Base-by-base conservation (phyloP, 2,888 invertebrate species). In the Biston betularia region DNA sequence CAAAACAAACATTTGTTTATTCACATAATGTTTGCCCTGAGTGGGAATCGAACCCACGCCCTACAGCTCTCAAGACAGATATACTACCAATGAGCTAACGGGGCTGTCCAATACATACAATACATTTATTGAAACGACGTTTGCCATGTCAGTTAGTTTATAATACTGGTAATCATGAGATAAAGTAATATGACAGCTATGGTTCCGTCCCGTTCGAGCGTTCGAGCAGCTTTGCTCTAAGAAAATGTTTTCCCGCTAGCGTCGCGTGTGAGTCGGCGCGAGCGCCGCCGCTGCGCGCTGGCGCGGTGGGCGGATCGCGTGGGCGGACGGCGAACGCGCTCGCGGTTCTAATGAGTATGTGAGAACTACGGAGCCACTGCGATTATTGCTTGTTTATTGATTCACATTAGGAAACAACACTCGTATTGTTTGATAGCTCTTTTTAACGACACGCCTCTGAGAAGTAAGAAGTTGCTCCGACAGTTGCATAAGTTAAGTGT, bases 361-460 rank as follows among this genome's bases (percentile, higher is more conserved):
- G 65, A 50, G 65, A 65, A 52, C 50, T 56, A 40, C 33, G 50
- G 15, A 42, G 46, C 54, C 54, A 38, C 42, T 56, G 45, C 55
- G 49, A 45, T 68, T 42, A 62, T 57, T 66, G 40, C 53, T 48
- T 58, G 57, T 62, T 66, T 62, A 62, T 56, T 46, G 45, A 50
- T 40, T 44, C 48, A 34, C 14, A 48, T 54, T 54, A 42, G 12
- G 24, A 46, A 58, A 46, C n/a, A 55, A 56, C 40, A 59, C 34
- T 65, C 33, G 35, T 12, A 40, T 42, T 52, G 45, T 57, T 52
- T 57, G 40, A 57, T 52, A 10, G 24, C 14, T 57, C 50, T 46
- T 61, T 54, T 53, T 42, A 54, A 42, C 33, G 42, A 42, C 40
- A 53, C 42, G 10, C 14, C 52, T 38, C 12, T 44, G 12, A 24